phyloP scores from a whole-genome alignment of 2,888 invertebrate species.

The Calliopum simillimum region DNA sequence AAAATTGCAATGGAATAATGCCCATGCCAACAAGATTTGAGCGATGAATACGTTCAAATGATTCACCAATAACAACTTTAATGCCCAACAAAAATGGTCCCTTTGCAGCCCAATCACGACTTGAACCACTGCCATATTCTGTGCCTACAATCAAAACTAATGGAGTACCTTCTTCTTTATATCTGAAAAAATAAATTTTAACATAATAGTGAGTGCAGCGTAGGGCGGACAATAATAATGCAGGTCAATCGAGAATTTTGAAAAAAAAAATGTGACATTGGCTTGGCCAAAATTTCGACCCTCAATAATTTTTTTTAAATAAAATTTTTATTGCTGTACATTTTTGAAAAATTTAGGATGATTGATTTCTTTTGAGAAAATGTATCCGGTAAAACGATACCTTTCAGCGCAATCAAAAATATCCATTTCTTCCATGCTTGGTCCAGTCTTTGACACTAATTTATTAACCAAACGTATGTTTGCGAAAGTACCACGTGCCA shows the following conservation, averaged over 20 bases:
- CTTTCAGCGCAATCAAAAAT: constrained; percentile 94
- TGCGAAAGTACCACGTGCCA: constrained; percentile 98
- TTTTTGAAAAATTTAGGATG: too few species aligned
- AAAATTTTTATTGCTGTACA: too few species aligned
- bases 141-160: constrained; percentile 93
- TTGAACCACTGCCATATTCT: constrained; percentile 98
- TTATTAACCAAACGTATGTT: constrained; percentile 97
- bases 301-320: too few species aligned
- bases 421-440: constrained; percentile 91
- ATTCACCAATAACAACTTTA: constrained; percentile 95
- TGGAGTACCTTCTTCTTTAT: constrained; percentile 79
- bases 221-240: too few species aligned
- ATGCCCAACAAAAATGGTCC: constrained; percentile 91
- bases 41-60: constrained; percentile 97
- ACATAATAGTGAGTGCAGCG: too few species aligned
- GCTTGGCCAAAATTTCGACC: too few species aligned
- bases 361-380: too few species aligned
- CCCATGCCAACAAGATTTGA: constrained; percentile 99
- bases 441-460: constrained; percentile 82
- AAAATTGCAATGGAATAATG: constrained; percentile 92
- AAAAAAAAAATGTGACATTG: too few species aligned
- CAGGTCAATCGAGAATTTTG: too few species aligned
- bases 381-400: too few species aligned
- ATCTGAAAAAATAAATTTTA: constrained; percentile 66
- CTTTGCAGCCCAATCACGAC: constrained; percentile 99